Base-by-base conservation (phyloP, 2,888 invertebrate species). In the Hydriomena furcata region DNA sequence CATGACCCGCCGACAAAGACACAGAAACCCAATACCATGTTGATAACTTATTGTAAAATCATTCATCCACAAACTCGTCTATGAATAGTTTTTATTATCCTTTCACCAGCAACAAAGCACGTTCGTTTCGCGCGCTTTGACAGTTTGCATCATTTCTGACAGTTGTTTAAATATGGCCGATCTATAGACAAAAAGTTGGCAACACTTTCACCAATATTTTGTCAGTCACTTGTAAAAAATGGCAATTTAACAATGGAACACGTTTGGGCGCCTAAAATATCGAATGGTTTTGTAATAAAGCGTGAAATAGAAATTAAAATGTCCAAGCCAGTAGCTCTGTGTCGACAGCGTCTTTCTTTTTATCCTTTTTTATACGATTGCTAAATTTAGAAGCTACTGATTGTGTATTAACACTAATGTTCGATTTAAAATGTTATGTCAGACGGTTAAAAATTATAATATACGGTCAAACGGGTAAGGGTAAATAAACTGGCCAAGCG, bases 161-260 rank as follows among this genome's bases (percentile, higher is more conserved):
- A 77, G 71, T 68, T 73, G 61, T 68, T 65, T 61, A 55, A 73
- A 71, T 65, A 72, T 69, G 63, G 63, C 66, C 55, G 60, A 58
- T 25, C 30, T 42, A 42, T 42, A 46, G 25, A 59, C 59, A 75
- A 72, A 70, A 74, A 69, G 66, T 66, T 60, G 60, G 62, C 63
- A 63, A 63, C 64, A 80, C 85, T 86, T 86, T 84, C 85, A 76
- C 86, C 70, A 54, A 53, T 61, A 71, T 70, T 69, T 67, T 71
- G 73, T 76, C 68, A 63, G 70, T 61, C 61, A 60, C 69, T 71
- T 65, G 66, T 55, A 65, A 62, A 71, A 71, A 74, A 66, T 58
- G 13, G 12, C 60, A 43, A n/a, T 60, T 52, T 55, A 59, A 79
- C 75, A 80, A 79, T 76, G 53, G 63, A 69, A 69, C 73, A 73